Base-by-base conservation (phyloP, 2,888 invertebrate species). In the Macrostomum cliftonense region DNA sequence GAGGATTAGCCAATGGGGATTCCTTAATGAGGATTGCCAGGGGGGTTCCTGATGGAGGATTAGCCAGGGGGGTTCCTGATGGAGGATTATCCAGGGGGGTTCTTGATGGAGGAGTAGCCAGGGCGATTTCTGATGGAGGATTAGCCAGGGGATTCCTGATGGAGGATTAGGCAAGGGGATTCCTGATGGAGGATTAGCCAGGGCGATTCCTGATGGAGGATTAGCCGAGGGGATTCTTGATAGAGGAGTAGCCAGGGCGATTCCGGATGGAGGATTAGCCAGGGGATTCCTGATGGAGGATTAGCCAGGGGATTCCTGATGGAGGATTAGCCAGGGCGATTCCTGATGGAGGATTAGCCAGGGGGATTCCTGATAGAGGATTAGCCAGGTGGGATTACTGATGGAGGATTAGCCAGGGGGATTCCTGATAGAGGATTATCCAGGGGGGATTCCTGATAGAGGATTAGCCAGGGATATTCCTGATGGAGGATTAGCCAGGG, bases 1-100 rank as follows among this genome's bases (percentile, higher is more conserved):
- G 95, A 95, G 62, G 93, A n/a, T 78, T 67, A 89, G 28, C 5
- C 28, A 28, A 9, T 7, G 5, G 28, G n/a, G n/a, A n/a, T n/a
- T n/a, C n/a, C n/a, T n/a, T n/a, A n/a, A n/a, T n/a, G n/a, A n/a
- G n/a, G n/a, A n/a, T n/a, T n/a, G n/a, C n/a, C 40, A 40, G 9
- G 9, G 4, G 5, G 9, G 2, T 14, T 16, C 19, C 39, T 16
- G 2, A 7, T 40, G 28, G 1, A 14, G 19, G 14, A 13, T 7
- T n/a, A 13, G 21, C 37, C 19, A 50, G 12, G 36, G 16, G 17
- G 17, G 11, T n/a, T 20, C 48, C 54, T 52, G 49, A 72, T 93
- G 77, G 95, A 95, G 62, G 93, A n/a, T 78, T 67, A 89, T 4
- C 5, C 28, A 28, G 9, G 9, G 4, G 5, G 9, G 2, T 14